Evolutionary conservation across 1,140 invertebrate species (phyloP).

Genomic region (Chrysomallon squamiferum): DNA sequence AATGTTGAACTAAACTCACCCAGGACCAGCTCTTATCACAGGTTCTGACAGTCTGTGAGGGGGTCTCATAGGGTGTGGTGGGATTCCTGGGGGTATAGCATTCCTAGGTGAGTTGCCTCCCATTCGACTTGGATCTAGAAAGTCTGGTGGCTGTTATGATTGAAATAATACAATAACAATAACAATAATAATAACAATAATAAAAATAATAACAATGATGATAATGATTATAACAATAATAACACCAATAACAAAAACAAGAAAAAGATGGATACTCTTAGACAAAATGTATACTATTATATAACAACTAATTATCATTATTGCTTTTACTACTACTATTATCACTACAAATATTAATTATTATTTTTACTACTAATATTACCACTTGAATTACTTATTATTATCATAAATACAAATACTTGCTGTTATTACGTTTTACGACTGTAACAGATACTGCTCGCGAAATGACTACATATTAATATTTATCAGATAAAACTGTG

Average conservation of each 20-base stretch:
- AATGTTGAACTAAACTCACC: slow-evolving; percentile 21
- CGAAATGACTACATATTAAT: too few species aligned
- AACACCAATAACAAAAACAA: not conserved
- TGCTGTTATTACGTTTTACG: too few species aligned
- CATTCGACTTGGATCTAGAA: slow-evolving; percentile 1
- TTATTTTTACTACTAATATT: too few species aligned
- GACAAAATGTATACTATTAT: not conserved
- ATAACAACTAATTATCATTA: not conserved
- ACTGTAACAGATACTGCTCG: too few species aligned
- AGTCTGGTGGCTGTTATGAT: not conserved
- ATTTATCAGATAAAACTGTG: too few species aligned
- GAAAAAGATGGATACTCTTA: not conserved
- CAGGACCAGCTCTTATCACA: slow-evolving; percentile 32
- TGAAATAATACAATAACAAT: not conserved
- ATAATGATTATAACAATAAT: not conserved
- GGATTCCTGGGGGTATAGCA: slow-evolving; percentile 15
- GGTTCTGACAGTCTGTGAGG: slow-evolving; percentile 46
- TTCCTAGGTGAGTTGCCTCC: slow-evolving; percentile 8
- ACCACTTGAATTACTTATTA: too few species aligned
- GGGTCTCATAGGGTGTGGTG: slow-evolving; percentile 28
- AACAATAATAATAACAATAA: not conserved
- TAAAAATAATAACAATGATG: not conserved
- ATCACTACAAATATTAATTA: too few species aligned
- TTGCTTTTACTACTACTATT: slow-evolving; percentile 12
- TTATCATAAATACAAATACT: too few species aligned